Evolutionary conservation across 2,888 invertebrate genomes (phyloP), one percentile per base, ranked within the genome.

Genomic region (Pandemis heparana): DNA sequence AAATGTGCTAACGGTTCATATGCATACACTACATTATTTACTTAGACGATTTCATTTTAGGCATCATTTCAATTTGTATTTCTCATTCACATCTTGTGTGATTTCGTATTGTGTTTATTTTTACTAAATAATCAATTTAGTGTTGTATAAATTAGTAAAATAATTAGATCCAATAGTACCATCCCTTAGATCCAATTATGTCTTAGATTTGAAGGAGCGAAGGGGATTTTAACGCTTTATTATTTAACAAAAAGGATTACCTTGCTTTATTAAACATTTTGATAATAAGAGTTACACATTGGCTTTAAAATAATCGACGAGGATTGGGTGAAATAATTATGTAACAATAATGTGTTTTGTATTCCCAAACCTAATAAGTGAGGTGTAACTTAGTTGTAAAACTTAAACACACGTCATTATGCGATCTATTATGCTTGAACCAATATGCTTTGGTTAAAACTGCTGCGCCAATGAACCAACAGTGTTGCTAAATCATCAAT

Each of bases 251-350:
- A 18, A 51, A 51, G 23, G 48, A 68, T 79, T 80, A 79, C 85
- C 84, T 88, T 84, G 85, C 91, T 92, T 92, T 82, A 80, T 82
- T 83, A 73, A 84, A 80, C 77, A 79, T 78, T 66, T 74, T 75
- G 76, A 79, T 67, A 70, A 56, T 18, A 41, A 46, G 64, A 75
- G 75, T 68, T 79, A 80, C 78, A 82, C 81, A 85, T 88, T 87
- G 83, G 84, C 86, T 87, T 87, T 80, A 79, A 75, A 84, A 84
- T 85, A 85, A 83, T 84, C 80, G 87, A 87, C 83, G 80, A 82
- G 85, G 87, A 87, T 85, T 87, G 87, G 89, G 89, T 89, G 86
- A 86, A 83, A 81, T 81, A 80, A 80, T 80, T 81, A 81, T 82
- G 18, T 66, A 70, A 66, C 65, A 65, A 46, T 39, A 38, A 32